phyloP scores from a whole-genome alignment of 2,113 vertebrate species.

The Tetrax tetrax region DNA sequence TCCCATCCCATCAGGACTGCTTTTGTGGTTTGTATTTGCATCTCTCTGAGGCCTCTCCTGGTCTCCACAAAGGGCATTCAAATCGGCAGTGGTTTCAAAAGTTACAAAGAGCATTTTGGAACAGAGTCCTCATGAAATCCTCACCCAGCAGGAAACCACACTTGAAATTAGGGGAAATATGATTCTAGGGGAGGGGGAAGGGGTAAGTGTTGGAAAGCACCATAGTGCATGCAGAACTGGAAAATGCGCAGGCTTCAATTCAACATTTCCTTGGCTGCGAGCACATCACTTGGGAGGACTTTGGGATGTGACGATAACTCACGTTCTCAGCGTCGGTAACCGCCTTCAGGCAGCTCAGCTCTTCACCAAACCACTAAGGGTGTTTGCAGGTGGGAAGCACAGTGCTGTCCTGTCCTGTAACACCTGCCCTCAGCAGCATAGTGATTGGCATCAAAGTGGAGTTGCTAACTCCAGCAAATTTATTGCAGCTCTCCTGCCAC shows the following conservation, averaged over 20 bases:
- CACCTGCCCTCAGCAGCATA: not conserved
- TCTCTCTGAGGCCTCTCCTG: rapidly evolving
- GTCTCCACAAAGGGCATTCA: not conserved
- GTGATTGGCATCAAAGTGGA: not conserved
- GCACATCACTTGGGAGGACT: not conserved
- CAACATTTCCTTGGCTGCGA: not conserved
- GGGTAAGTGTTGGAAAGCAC: not conserved
- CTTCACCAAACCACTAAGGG: not conserved
- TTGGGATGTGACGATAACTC: not conserved
- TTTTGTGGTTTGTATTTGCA: rapidly evolving
- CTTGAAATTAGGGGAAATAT: not conserved
- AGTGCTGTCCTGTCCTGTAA: rapidly evolving
- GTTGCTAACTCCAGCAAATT: not conserved
- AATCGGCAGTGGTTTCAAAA: not conserved
- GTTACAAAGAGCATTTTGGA: not conserved
- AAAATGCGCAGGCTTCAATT: not conserved
- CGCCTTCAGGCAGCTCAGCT: not conserved
- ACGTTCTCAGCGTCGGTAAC: not conserved
- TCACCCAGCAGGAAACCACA: not conserved
- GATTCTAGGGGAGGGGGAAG: not conserved
- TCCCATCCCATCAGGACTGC: rapidly evolving
- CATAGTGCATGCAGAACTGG: not conserved
- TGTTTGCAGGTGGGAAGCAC: not conserved
- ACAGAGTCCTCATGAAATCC: not conserved
- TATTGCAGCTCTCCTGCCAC: not conserved